Percentiles rank a stretch among this genome's conserved stretches.
phyloP scores from a whole-genome alignment of 2,888 invertebrate genomes.

The Drosophila borborema region DNA sequence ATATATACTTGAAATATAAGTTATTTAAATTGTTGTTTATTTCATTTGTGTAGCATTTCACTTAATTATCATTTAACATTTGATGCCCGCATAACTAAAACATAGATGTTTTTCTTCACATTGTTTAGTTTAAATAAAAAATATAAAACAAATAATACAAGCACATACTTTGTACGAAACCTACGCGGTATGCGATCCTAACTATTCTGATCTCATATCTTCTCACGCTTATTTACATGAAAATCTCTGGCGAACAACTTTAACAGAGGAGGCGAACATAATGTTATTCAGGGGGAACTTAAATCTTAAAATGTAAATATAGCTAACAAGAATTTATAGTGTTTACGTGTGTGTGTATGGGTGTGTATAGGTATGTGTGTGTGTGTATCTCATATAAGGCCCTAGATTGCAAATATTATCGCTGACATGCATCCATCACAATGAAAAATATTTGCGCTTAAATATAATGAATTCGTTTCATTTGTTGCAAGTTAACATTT shows the following conservation, averaged over 20 bases:
- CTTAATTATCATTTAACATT: conserved; percentile 57
- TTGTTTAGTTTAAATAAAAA: conserved; percentile 22
- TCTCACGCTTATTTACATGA: conserved; percentile 64
- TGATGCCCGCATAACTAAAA: conserved; percentile 62
- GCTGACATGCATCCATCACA: conserved; percentile 71
- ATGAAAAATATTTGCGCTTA: conserved; percentile 76
- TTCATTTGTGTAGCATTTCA: conserved; percentile 59
- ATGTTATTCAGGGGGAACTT: conserved; percentile 24
- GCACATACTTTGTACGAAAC: conserved; percentile 39
- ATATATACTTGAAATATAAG: conserved; percentile 78
- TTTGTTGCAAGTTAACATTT: conserved; percentile 67
- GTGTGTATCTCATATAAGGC: conserved; percentile 78
- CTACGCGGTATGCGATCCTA: conserved; percentile 34
- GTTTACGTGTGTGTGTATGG: conserved; percentile 15
- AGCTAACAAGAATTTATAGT: conserved; percentile 70
- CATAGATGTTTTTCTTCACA: conserved; percentile 14
- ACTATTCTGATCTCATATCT: conserved; percentile 30
- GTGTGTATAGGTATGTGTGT: conserved; percentile 9
- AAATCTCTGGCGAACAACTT: conserved; percentile 66
- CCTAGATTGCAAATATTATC: conserved; percentile 78
- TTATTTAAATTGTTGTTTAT: conserved; percentile 70
- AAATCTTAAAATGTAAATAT: conserved; percentile 61
- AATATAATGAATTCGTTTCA: conserved; percentile 57
- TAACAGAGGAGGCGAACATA: conserved; percentile 55
- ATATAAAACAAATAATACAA: conserved; percentile 56